Base-by-base conservation (phyloP, 1,140 invertebrate species). In the Holcopasites calliopsidis region DNA sequence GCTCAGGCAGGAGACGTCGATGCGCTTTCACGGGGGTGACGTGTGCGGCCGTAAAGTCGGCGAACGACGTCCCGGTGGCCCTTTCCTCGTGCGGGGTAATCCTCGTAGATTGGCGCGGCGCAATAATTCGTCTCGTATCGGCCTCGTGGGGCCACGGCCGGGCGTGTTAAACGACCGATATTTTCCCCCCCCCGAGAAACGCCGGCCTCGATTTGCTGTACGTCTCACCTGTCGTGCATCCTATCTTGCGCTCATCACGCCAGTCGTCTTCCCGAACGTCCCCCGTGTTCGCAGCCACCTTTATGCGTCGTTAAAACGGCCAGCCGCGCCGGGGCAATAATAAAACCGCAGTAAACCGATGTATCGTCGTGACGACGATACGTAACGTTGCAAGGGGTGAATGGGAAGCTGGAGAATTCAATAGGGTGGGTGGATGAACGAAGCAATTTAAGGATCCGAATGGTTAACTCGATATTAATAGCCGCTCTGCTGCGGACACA, bases 51-150 rank as follows among this genome's bases (percentile, higher is more conserved):
- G 71, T 84, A 84, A 84, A 84, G 47, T 83, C 78, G 49, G 69
- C 58, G 60, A 72, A 78, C 77, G 74, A 80, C 52, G 66, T 83
- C 69, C 82, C 54, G 52, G 42, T 52, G 72, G 65, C 47, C 71
- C 72, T 81, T 80, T 68, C 65, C 42, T 54, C 35, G 44, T 49
- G 38, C 60, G n/a, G 44, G 49, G 83, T 85, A 85, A 79, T 85
- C 77, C 79, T 72, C 68, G 79, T 71, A 77, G 79, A 85, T 85
- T 85, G 83, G 73, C 73, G 60, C 72, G 58, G 61, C 31, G 71
- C 79, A 82, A 85, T 84, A 84, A 82, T 82, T 85, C 82, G 76
- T 75, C 69, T 40, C 21, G 78, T 81, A 80, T 81, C 79, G 77
- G 79, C 31, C 79, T 71, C 77, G 16, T 38, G 62, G 77, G 61